Evolutionary conservation across 2,888 invertebrate species (phyloP).

Genomic region (Leptopterna dolabrata): DNA sequence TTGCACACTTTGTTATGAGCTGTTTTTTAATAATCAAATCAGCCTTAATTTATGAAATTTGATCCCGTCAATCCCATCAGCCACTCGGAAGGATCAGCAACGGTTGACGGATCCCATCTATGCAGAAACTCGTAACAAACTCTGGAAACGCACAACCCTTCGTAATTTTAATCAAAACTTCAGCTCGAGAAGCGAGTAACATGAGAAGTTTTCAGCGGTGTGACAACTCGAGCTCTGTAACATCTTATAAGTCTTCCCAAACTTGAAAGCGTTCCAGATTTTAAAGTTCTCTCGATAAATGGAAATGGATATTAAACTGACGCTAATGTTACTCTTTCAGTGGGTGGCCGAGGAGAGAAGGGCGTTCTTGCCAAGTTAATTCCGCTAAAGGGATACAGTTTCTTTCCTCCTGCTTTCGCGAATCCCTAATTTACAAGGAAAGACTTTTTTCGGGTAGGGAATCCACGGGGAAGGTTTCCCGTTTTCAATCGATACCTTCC

Average conservation of each 20-base stretch:
- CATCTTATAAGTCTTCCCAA: constrained; percentile 17
- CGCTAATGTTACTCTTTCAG: constrained; percentile 15
- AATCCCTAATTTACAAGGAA: constrained; percentile 21
- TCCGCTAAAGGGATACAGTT: constrained; percentile 20
- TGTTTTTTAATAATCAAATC: too few species aligned
- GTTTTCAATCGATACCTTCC: constrained; percentile 19
- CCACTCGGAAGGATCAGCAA: not conserved
- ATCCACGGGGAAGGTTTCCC: not conserved
- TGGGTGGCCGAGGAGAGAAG: not conserved
- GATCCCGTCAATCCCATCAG: not conserved
- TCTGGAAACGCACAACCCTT: not conserved
- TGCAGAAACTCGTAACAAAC: not conserved
- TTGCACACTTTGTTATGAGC: too few species aligned
- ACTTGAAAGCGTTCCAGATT: constrained; percentile 42
- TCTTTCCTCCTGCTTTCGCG: not conserved
- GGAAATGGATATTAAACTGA: constrained; percentile 33
- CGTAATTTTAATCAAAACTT: constrained; percentile 39
- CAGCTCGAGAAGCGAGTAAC: constrained; percentile 4
- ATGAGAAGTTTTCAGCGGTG: constrained; percentile 11
- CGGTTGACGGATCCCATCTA: not conserved
- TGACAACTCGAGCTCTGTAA: not conserved
- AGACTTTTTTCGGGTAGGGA: not conserved
- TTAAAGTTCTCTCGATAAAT: constrained; percentile 33
- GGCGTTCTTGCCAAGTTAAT: constrained; percentile 28
- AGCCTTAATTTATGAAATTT: too few species aligned